A percentile compares a stretch with the other conserved stretches of the same genome.
Evolutionary conservation across 1,140 invertebrate genomes (phyloP).

Genomic region (Drosophila sucinea): DNA sequence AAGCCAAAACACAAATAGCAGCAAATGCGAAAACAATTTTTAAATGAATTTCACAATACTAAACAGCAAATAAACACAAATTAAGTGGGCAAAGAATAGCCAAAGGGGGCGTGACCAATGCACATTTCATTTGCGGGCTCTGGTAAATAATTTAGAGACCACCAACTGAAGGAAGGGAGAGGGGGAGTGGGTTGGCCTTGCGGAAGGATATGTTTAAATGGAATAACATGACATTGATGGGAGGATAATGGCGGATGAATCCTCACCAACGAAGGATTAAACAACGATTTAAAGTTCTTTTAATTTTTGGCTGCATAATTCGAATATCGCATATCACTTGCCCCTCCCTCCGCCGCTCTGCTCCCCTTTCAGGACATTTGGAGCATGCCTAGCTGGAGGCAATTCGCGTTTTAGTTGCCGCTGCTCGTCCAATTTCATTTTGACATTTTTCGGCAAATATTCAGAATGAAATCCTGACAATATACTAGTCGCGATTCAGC

Average conservation of each 20-base stretch:
- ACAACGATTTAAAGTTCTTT: not conserved
- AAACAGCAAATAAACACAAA: slow-evolving; percentile 5
- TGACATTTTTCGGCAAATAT: slow-evolving; percentile 42
- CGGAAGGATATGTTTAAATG: not conserved
- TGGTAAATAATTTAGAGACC: slow-evolving; percentile 47
- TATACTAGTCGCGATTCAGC: not conserved
- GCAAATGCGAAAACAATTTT: slow-evolving; percentile 26
- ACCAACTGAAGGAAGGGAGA: slow-evolving; percentile 24
- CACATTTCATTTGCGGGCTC: slow-evolving; percentile 41
- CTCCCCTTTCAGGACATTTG: not conserved
- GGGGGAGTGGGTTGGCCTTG: slow-evolving; percentile 2
- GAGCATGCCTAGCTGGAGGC: not conserved
- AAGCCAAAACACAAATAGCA: slow-evolving; percentile 19
- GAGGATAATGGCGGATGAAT: slow-evolving; percentile 2
- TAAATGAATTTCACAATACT: slow-evolving; percentile 33
- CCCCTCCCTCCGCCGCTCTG: too few species aligned
- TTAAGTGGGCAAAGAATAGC: not conserved
- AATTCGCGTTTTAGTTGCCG: not conserved
- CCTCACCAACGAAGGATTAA: not conserved
- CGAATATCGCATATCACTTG: not conserved
- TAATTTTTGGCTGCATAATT: not conserved
- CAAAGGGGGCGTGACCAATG: not conserved
- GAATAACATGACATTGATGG: not conserved
- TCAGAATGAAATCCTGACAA: not conserved
- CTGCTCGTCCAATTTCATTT: slow-evolving; percentile 29